Base-by-base conservation (phyloP, 2,113 vertebrate species). In the Cygnus atratus region DNA sequence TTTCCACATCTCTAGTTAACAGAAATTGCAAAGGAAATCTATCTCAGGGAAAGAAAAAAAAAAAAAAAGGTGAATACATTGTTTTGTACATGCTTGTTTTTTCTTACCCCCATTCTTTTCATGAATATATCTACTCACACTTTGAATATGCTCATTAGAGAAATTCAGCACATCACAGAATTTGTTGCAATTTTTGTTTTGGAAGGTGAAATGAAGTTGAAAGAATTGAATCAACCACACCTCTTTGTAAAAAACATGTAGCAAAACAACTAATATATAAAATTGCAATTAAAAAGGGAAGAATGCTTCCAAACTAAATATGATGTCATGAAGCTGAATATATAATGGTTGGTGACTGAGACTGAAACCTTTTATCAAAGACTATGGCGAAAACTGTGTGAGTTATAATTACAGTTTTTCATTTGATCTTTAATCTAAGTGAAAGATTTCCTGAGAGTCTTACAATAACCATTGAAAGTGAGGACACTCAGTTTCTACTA, bases 401-500 rank as follows among this genome's bases (percentile, higher is more conserved):
- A 48, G 13, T 65, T 72, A 74, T 55, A 78, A 59, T 61, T 19
- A 28, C 2, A 13, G 13, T 1, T 46, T 75, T 86, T 90, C 44
- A 71, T 93, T 82, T 81, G 39, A 68, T 87, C 78, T 78, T 74
- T 44, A 87, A 58, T 65, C 18, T 25, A 62, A 39, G 26, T 44
- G 59, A 79, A 94, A 94, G 77, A 70, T 82, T 87, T 57, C 62
- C 72, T 90, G 41, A 82, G 44, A 88, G 22, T 52, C 48, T 91
- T 41, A 77, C 39, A 86, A 7, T 73, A 79, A 76, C 24, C 21
- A 55, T 29, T 55, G 39, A 15, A 84, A 91, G 39, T 25, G 50
- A 95, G 59, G 76, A 81, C 35, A 62, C 41, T 66, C 68, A 19
- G 15, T 63, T 92, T 95, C 83, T 92, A 68, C 65, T 73, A 68